Conservation (phyloP, 2,113 vertebrate genomes). For the Nerophis lumbriciformis region DNA sequence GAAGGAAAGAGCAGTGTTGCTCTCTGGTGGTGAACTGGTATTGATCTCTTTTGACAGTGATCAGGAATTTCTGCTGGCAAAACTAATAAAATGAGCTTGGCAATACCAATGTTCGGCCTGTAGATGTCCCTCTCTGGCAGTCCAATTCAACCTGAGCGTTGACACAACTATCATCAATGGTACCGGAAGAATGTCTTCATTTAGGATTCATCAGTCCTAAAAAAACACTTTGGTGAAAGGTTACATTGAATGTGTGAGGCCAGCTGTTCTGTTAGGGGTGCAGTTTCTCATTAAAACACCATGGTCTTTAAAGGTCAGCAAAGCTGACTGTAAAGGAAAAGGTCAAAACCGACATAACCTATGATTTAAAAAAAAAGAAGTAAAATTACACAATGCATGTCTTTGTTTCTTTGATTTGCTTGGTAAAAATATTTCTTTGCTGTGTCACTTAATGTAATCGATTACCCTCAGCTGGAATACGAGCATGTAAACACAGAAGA, state of each 20-base stretch:
- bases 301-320: conserved; percentile 56
- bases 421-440: not conserved
- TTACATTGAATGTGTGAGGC: conserved; percentile 23
- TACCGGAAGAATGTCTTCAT: conserved; percentile 33
- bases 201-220: conserved; percentile 41
- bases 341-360: conserved; percentile 42
- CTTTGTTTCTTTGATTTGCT: conserved; percentile 10
- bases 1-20: conserved; percentile 17
- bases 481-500: conserved; percentile 16
- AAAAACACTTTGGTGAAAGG: conserved; percentile 32
- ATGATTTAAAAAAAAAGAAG: not conserved
- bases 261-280: conserved; percentile 19
- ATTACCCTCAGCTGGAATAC: conserved; percentile 4
- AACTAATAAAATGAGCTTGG: no score
- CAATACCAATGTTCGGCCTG: conserved; percentile 15
- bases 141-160: not conserved
- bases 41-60: not conserved
- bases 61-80: no score
- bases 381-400: not conserved
- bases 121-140: conserved; percentile 50
- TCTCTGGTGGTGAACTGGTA: conserved; percentile 36
- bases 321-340: conserved; percentile 38
- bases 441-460: conserved; percentile 1
- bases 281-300: conserved; percentile 38
- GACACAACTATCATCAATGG: conserved; percentile 1